Base-by-base conservation (phyloP, 2,113 vertebrate species). In the Plecotus auritus region DNA sequence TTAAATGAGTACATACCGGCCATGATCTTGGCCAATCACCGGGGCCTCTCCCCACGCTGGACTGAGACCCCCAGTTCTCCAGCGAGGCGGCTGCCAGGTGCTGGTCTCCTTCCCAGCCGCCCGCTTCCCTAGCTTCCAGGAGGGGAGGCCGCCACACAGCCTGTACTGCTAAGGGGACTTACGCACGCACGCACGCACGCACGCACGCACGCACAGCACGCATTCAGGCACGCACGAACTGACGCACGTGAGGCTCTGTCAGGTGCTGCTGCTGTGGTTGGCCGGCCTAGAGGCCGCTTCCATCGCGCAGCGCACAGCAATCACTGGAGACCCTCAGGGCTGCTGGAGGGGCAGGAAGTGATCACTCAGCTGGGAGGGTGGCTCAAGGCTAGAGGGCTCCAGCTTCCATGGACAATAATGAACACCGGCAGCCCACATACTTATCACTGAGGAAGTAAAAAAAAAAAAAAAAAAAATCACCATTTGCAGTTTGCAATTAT, bases 371-470 rank as follows among this genome's bases (percentile, higher is more conserved):
- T 16, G 4, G 30, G 45, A 67, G n/a, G 1, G 1, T 1, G 22
- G 59, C 2, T 22, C 9, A 3, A 1, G 9, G 45, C 30, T 16
- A 16, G 37, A 26, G n/a, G 99, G 99, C 99, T 97, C 99, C 99
- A 97, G 99, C 99, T 77, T 99, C 99, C 98, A 98, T 99, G 99
- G 99, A 99, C 98, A 99, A 98, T 97, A 99, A 99, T 95, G 99
- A 99, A 80, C 99, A 99, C 97, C 98, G 99, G 47, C 99, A 99
- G 95, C 99, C 99, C 97, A 98, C 99, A 94, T 99, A 99, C 98
- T 99, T 99, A 96, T 99, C 99, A 69, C 99, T 99, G 98, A 99
- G 99, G 97, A 99, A 99, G 97, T 99, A 99, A 94, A 99, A 94
- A 99, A 99, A 93, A 99, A 94, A n/a, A n/a, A n/a, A n/a, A n/a